These are phyloP conservation scores for Oeneis ivallda DNA, from an alignment of 2,888 invertebrate genomes.

Conservation along the genomic window DNA sequence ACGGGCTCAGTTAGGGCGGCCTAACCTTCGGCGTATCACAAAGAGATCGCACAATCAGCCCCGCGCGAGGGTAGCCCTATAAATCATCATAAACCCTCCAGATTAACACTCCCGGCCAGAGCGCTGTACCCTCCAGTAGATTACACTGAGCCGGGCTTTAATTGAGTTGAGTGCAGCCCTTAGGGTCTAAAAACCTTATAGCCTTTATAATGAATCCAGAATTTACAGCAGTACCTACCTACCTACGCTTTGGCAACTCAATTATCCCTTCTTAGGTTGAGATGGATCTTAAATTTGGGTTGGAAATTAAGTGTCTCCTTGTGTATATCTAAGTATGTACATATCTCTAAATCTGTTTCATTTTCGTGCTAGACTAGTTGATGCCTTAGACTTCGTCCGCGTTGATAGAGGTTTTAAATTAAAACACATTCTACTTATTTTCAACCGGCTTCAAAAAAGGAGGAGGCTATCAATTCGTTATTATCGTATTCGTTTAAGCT, in stretches of 20 bases:
- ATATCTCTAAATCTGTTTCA: too few relatives aligned
- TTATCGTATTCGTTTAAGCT: too few relatives aligned
- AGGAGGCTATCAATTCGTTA: too few relatives aligned
- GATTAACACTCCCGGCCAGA: constrained; percentile 37
- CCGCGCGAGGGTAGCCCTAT: constrained; percentile 31
- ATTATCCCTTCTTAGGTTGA: constrained; percentile 16
- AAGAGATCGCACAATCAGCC: constrained; percentile 3
- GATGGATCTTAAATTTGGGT: constrained; percentile 5
- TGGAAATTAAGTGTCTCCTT: not conserved
- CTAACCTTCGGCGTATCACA: constrained; percentile 1
- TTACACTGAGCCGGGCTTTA: constrained; percentile 36
- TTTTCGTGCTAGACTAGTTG: too few relatives aligned
- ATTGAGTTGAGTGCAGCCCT: constrained; percentile 39
- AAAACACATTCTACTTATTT: too few relatives aligned
- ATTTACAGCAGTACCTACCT: constrained; percentile 4
- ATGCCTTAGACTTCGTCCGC: too few relatives aligned
- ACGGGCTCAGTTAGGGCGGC: not conserved
- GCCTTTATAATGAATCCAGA: constrained; percentile 12
- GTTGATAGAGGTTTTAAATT: too few relatives aligned
- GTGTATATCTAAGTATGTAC: too few relatives aligned
- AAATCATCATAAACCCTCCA: constrained; percentile 45
- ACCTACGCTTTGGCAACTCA: constrained; percentile 9
- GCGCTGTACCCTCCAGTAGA: constrained; percentile 24
- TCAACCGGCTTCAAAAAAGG: too few relatives aligned
- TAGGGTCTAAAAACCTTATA: constrained; percentile 20